Evolutionary conservation across 2,113 vertebrate genomes (phyloP).

Genomic region (Forbesichthys agassizii): DNA sequence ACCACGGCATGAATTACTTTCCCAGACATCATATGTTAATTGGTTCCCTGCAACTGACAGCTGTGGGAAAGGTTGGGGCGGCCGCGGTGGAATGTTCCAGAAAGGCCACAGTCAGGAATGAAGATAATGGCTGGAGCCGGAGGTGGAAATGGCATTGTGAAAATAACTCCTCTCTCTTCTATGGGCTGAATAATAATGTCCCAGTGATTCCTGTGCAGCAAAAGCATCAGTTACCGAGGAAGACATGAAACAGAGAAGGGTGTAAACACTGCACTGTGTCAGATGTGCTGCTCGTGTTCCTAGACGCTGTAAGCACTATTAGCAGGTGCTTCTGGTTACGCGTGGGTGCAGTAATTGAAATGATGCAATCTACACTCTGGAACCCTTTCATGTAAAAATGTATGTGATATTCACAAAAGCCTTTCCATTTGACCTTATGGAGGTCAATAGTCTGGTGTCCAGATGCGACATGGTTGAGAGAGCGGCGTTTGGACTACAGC

Average conservation of each 20-base stretch:
- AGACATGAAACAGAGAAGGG: slow-evolving; percentile 1
- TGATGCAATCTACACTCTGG: slow-evolving; percentile 35
- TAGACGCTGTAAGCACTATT: slow-evolving; percentile 17
- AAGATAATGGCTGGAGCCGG: slow-evolving; percentile 55
- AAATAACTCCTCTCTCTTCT: slow-evolving; percentile 37
- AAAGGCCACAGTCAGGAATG: slow-evolving; percentile 58
- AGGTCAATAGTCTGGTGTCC: too few relatives aligned
- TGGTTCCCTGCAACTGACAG: slow-evolving; percentile 68
- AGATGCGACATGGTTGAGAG: too few relatives aligned
- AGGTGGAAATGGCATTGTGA: slow-evolving; percentile 31
- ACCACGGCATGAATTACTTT: slow-evolving; percentile 60
- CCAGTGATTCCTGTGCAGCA: slow-evolving; percentile 40
- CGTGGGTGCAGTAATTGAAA: slow-evolving; percentile 60
- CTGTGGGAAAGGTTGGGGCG: slow-evolving; percentile 66
- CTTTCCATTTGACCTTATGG: too few relatives aligned
- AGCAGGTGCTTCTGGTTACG: slow-evolving; percentile 10
- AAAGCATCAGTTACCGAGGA: slow-evolving; percentile 43
- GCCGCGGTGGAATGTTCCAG: slow-evolving; percentile 54
- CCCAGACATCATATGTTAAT: slow-evolving; percentile 76
- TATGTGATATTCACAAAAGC: too few relatives aligned
- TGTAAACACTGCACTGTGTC: too few relatives aligned
- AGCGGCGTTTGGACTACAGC: too few relatives aligned
- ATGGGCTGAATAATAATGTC: slow-evolving; percentile 50
- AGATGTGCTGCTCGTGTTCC: too few relatives aligned
- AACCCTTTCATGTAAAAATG: too few relatives aligned